Conservation (phyloP, 1,140 invertebrate genomes). For the Neelides sp. region DNA sequence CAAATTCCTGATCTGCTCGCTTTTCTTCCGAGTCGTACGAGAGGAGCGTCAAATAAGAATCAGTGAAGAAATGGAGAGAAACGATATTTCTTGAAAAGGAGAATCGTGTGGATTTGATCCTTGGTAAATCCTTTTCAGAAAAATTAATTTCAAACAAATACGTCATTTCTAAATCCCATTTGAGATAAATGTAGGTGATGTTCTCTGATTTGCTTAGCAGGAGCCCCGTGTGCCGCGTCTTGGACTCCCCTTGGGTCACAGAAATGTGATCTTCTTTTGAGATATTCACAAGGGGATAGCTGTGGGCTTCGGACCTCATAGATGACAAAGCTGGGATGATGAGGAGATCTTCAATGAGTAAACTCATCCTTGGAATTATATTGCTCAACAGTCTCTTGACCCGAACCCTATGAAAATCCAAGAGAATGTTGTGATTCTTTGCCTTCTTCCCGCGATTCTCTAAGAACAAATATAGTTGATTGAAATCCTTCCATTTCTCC, state of each 20-base stretch:
- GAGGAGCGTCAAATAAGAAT: conserved; percentile 11
- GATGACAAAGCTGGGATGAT: conserved; percentile 12
- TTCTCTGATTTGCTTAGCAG: too few relatives aligned
- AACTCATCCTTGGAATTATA: conserved; percentile 1
- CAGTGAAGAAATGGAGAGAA: not conserved
- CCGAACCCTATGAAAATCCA: conserved; percentile 5
- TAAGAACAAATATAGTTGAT: too few relatives aligned
- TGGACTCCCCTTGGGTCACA: too few relatives aligned
- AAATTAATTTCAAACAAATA: conserved; percentile 17
- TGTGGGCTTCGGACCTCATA: conserved; percentile 5
- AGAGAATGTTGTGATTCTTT: conserved; percentile 2
- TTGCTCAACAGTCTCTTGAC: conserved; percentile 7
- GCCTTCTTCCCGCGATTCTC: too few relatives aligned
- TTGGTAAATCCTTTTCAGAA: not conserved
- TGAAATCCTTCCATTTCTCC: too few relatives aligned
- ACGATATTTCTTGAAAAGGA: conserved; percentile 6
- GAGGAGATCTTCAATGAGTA: conserved; percentile 7
- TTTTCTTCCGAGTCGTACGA: conserved; percentile 9
- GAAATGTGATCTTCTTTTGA: too few relatives aligned
- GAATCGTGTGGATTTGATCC: conserved; percentile 1
- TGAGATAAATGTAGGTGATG: too few relatives aligned
- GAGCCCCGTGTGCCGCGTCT: too few relatives aligned
- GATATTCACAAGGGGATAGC: conserved; percentile 1
- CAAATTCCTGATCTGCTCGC: conserved; percentile 4
- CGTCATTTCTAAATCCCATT: too few relatives aligned